Conservation (phyloP, 2,797 vertebrate species). For the Enteromius anoplus region DNA sequence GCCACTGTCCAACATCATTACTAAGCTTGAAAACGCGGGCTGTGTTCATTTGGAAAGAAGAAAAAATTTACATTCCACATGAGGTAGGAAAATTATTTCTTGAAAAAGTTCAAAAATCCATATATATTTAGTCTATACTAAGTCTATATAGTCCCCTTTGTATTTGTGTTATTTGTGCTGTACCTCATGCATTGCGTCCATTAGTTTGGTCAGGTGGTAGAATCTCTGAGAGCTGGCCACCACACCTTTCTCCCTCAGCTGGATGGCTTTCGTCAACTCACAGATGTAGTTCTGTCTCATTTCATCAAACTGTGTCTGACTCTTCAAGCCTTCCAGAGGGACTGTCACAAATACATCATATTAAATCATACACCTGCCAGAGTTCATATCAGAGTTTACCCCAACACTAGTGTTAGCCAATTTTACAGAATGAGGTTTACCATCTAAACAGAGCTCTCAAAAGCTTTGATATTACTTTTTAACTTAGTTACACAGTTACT, state of each 20-base stretch:
- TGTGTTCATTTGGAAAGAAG: too few relatives aligned
- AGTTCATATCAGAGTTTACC: background rate
- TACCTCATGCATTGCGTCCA: constrained; percentile 94
- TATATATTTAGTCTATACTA: background rate
- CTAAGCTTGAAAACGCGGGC: too few relatives aligned
- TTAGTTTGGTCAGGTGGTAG: constrained; percentile 95
- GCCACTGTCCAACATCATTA: too few relatives aligned
- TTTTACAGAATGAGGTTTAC: background rate
- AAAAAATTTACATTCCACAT: too few relatives aligned
- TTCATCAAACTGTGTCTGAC: constrained; percentile 92
- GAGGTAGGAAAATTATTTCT: too few relatives aligned
- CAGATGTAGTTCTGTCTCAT: constrained; percentile 96
- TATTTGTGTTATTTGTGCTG: background rate
- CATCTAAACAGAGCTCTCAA: background rate
- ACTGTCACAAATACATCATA: constrained; percentile 72
- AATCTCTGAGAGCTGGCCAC: constrained; percentile 92
- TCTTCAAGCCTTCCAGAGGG: constrained; percentile 95
- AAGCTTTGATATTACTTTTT: background rate
- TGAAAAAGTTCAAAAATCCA: too few relatives aligned
- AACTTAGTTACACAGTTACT: background rate
- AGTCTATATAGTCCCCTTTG: too few relatives aligned
- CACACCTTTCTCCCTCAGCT: constrained; percentile 87
- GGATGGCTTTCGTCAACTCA: constrained; percentile 91
- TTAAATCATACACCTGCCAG: background rate
- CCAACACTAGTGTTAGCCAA: background rate